phyloP scores from a whole-genome alignment of 2,888 invertebrate genomes.

The Sclerodermus sp. region DNA sequence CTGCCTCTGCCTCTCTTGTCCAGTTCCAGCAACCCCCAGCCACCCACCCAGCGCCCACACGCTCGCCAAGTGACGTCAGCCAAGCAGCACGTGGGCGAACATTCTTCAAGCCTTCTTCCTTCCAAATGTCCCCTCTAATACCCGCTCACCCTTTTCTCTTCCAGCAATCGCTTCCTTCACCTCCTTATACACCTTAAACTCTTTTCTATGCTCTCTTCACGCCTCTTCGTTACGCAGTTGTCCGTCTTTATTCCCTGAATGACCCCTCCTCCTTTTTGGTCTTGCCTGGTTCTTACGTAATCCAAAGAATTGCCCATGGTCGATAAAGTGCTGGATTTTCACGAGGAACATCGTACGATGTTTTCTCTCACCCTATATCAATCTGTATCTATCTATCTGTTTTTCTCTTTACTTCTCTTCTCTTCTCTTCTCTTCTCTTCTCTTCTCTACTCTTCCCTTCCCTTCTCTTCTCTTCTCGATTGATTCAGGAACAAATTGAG shows the following conservation, averaged over 20 bases:
- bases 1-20: constrained; percentile 7
- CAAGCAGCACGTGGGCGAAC: too few species aligned
- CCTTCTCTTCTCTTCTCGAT: constrained; percentile 43
- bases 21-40: constrained; percentile 1
- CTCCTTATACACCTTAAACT: not conserved
- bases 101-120: not conserved
- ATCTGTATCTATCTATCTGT: not conserved
- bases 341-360: too few species aligned
- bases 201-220: not conserved
- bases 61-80: too few species aligned
- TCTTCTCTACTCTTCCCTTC: constrained; percentile 26
- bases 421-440: not conserved
- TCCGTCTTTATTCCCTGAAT: not conserved
- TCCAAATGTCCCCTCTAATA: not conserved
- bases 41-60: not conserved
- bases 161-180: not conserved
- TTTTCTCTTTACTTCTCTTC: not conserved
- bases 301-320: too few species aligned
- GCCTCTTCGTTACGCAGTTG: not conserved
- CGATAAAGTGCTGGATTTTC: too few species aligned
- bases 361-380: too few species aligned
- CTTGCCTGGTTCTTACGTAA: constrained; percentile 3
- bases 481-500: too few species aligned
- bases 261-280: constrained; percentile 48
- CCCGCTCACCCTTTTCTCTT: constrained; percentile 7